Evolutionary conservation across 1,140 invertebrate genomes (phyloP), one percentile per base, ranked within the genome.

Genomic region (Theocolax elegans): DNA sequence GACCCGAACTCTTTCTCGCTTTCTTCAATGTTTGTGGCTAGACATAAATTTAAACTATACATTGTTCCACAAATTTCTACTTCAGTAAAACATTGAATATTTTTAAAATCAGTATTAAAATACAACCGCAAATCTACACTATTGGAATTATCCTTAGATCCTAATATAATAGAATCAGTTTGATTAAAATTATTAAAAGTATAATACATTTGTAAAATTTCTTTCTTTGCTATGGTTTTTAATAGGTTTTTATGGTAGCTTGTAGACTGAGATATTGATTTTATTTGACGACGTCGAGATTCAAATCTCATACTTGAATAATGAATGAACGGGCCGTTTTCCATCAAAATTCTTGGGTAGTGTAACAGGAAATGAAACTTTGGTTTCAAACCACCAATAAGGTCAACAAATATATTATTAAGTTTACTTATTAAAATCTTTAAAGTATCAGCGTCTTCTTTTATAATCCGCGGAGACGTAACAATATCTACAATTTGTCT

Each of bases 311-410:
- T 65, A 60, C 38, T 56, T 17, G 49, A 35, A 29, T 42, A 72
- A 72, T 72, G 65, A 25, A 72, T 66, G 15, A 44, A 58, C 31
- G 71, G 60, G 48, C 65, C 71, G 31, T 54, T 63, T 13, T 62
- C 31, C 21, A 68, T 38, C 64, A 72, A 51, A 2, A 60, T 38
- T 48, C 23, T 56, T 29, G 59, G 59, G 46, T 62, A 62, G 25
- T 62, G 59, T 23, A n/a, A 23, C 38, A 42, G n/a, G 42, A 62
- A 46, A 44, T 62, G 59, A 21, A 62, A 44, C 25, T 62, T 73
- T 9, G 72, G 67, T 62, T 73, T 73, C 13, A 73, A 54, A 27
- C n/a, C 2, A 3, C 29, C 29, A 44, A 23, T 23, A 44, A 62
- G 17, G 2, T 3, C 6, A 1, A 62, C 2, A 10, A 31, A 62